A percentile compares a stretch with the other conserved stretches of the same genome.
Evolutionary conservation across 2,113 vertebrate species (phyloP).

Genomic region (Xiphophorus maculatus): DNA sequence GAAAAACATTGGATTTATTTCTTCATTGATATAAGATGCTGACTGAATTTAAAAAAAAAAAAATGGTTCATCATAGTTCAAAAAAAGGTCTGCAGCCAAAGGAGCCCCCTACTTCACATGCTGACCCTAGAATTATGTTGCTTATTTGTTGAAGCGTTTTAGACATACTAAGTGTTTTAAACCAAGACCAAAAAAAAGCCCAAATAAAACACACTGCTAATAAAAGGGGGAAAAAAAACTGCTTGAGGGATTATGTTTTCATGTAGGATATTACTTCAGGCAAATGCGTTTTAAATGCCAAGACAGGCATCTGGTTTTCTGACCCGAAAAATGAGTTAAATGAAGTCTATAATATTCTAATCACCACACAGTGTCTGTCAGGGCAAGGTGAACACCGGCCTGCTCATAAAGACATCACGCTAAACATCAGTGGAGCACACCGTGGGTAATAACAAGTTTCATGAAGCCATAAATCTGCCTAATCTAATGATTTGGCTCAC

Average conservation of each 20-base stretch:
- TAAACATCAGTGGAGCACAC: conserved; percentile 72
- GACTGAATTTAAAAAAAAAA: no score
- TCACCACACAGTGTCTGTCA: conserved; percentile 58
- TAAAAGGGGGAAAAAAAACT: background rate
- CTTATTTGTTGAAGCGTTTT: background rate
- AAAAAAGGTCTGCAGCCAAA: no score
- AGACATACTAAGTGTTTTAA: background rate
- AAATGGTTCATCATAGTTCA: no score
- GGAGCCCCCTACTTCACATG: background rate
- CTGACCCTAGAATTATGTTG: background rate
- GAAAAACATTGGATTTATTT: no score
- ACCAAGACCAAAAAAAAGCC: background rate
- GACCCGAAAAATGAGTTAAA: conserved; percentile 50
- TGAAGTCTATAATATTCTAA: conserved; percentile 57
- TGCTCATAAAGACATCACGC: conserved; percentile 79
- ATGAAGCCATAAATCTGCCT: conserved; percentile 80
- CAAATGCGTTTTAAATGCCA: conserved; percentile 39
- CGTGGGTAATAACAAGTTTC: conserved; percentile 78
- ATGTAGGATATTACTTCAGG: background rate
- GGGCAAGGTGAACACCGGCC: conserved; percentile 72
- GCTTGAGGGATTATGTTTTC: background rate
- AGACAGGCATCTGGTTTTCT: conserved; percentile 28
- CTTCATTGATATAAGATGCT: no score
- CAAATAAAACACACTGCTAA: background rate
- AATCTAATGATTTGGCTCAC: conserved; percentile 81